Evolutionary conservation across 1,140 invertebrate genomes (phyloP).

Genomic region (Trissolcus basalis): DNA sequence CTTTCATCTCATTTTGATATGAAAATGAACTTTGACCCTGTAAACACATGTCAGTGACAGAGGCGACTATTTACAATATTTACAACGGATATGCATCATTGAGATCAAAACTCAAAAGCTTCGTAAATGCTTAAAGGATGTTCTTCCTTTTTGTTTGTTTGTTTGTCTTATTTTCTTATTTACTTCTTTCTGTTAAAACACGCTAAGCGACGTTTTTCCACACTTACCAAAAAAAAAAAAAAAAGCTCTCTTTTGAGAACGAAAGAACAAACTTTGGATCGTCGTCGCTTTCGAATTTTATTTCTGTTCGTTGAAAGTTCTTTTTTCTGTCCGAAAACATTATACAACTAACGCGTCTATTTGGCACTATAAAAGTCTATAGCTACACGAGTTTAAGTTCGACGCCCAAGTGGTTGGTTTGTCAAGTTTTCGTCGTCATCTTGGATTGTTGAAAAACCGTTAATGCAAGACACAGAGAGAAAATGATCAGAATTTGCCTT

Average conservation of each 20-base stretch:
- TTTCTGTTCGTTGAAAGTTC: slow-evolving; percentile 22
- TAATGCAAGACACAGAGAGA: slow-evolving; percentile 29
- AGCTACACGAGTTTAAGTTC: slow-evolving; percentile 46
- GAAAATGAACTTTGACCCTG: slow-evolving; percentile 28
- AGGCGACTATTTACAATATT: slow-evolving; percentile 69
- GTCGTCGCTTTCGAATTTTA: slow-evolving; percentile 11
- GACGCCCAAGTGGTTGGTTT: slow-evolving; percentile 34
- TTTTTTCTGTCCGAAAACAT: slow-evolving; percentile 7
- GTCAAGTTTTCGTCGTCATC: slow-evolving; percentile 11
- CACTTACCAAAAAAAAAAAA: too few relatives aligned
- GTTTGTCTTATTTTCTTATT: background rate
- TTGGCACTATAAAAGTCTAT: slow-evolving; percentile 53
- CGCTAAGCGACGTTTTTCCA: background rate
- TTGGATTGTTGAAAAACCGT: slow-evolving; percentile 17
- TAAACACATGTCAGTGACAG: slow-evolving; percentile 38
- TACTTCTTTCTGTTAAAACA: background rate
- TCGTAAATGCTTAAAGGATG: slow-evolving; percentile 49
- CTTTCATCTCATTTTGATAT: too few relatives aligned
- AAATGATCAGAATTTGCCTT: slow-evolving; percentile 18
- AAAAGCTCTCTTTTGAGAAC: background rate
- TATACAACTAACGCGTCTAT: slow-evolving; percentile 48
- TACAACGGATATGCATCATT: slow-evolving; percentile 63
- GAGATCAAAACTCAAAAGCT: slow-evolving; percentile 67
- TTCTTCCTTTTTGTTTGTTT: background rate
- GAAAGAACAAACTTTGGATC: slow-evolving; percentile 36